phyloP scores from a whole-genome alignment of 1,140 invertebrate genomes.

The Zaprionus tsacasi region DNA sequence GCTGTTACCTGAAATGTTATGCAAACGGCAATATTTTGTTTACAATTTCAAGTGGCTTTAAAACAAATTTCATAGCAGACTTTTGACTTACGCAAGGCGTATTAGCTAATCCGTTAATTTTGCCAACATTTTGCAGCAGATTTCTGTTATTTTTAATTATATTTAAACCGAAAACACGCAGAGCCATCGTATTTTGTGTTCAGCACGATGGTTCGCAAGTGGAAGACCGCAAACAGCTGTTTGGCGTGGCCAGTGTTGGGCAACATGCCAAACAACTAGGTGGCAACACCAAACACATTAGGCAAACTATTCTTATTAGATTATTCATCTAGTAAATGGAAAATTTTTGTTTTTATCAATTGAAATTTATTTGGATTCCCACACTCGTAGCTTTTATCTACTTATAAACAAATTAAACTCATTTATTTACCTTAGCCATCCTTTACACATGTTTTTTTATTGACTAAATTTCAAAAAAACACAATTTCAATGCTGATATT shows the following conservation, averaged over 20 bases:
- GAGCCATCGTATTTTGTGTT: slow-evolving; percentile 54
- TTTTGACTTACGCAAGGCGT: slow-evolving; percentile 39
- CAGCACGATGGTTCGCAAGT: slow-evolving; percentile 30
- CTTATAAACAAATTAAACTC: slow-evolving; percentile 13
- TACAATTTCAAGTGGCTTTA: neutral
- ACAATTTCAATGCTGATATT: slow-evolving; percentile 76
- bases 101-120: slow-evolving; percentile 17
- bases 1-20: slow-evolving; percentile 57
- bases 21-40: slow-evolving; percentile 51
- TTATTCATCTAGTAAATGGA: neutral
- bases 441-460: slow-evolving; percentile 71
- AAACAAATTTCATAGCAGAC: neutral
- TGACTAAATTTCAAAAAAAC: slow-evolving; percentile 70
- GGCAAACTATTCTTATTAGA: neutral
- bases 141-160: slow-evolving; percentile 76
- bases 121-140: slow-evolving; percentile 61
- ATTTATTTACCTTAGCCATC: slow-evolving; percentile 58
- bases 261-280: slow-evolving; percentile 1
- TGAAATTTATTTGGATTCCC: slow-evolving; percentile 1
- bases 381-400: neutral
- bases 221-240: slow-evolving; percentile 53
- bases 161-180: slow-evolving; percentile 79
- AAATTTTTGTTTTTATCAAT: neutral
- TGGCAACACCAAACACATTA: slow-evolving; percentile 21
- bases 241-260: slow-evolving; percentile 37